Conservation (phyloP, 2,113 vertebrate species). For the Puma concolor region DNA sequence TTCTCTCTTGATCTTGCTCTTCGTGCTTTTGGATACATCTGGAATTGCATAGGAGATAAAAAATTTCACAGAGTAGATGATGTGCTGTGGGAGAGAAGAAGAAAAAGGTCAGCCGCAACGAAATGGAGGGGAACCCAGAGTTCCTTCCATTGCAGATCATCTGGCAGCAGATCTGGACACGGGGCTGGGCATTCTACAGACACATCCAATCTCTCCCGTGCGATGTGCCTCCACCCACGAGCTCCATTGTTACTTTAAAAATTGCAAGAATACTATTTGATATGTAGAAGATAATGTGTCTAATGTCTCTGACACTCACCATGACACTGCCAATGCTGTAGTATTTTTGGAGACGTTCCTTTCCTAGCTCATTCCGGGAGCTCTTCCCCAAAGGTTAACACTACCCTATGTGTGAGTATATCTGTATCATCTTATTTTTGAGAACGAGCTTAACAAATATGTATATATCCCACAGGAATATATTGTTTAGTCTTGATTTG, state of each 20-base stretch:
- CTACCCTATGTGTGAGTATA: not conserved
- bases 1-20: constrained; percentile 94
- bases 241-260: not conserved
- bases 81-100: constrained; percentile 87
- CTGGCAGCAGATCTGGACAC: fast-evolving
- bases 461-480: not conserved
- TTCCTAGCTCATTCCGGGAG: not conserved
- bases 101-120: constrained; percentile 52
- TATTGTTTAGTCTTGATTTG: not conserved
- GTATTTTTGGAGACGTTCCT: not conserved
- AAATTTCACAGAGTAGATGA: constrained; percentile 95
- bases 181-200: fast-evolving
- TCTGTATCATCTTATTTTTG: not conserved
- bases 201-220: fast-evolving
- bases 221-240: too few relatives aligned
- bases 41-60: constrained; percentile 93
- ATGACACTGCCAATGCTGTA: not conserved
- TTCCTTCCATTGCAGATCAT: not conserved
- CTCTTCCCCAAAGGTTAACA: not conserved
- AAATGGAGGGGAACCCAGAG: not conserved
- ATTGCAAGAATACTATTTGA: not conserved
- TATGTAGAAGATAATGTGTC: not conserved
- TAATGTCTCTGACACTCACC: not conserved
- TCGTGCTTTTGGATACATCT: constrained; percentile 91
- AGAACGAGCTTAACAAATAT: not conserved